A percentile compares a stretch with the other conserved stretches of the same genome.
phyloP scores from a whole-genome alignment of 2,888 invertebrate species.

The Crioceris asparagi region DNA sequence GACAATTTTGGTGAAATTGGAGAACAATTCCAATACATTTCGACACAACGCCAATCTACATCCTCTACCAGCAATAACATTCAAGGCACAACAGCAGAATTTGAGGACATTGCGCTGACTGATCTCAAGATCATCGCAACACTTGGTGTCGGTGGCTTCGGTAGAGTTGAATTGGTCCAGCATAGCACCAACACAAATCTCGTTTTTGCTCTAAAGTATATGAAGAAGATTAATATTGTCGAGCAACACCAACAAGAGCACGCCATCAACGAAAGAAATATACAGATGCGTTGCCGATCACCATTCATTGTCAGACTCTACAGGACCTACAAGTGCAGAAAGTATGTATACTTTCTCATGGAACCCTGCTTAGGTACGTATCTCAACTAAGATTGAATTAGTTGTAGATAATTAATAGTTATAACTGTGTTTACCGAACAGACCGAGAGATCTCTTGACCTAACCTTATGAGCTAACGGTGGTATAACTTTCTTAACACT shows the following conservation, averaged over 20 bases:
- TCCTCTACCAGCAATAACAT: conserved; percentile 10
- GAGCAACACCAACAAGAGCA: conserved; percentile 84
- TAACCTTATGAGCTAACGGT: no score
- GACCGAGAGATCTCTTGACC: no score
- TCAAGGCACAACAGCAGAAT: conserved; percentile 36
- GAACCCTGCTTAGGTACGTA: conserved; percentile 74
- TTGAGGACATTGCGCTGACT: conserved; percentile 57
- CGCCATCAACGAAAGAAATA: conserved; percentile 77
- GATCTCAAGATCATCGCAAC: conserved; percentile 77
- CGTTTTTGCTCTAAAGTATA: conserved; percentile 75
- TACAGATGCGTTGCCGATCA: conserved; percentile 68
- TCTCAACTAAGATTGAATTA: background rate
- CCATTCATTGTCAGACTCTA: conserved; percentile 69
- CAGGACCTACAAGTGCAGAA: conserved; percentile 78
- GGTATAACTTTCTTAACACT: no score
- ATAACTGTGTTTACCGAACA: no score
- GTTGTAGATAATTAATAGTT: no score
- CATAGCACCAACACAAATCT: conserved; percentile 41
- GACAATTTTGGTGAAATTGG: conserved; percentile 74
- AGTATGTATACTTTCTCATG: conserved; percentile 90
- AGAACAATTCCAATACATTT: conserved; percentile 39
- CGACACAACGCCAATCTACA: conserved; percentile 14
- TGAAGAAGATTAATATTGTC: conserved; percentile 82
- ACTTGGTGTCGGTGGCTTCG: conserved; percentile 74
- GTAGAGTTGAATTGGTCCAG: conserved; percentile 35